phyloP scores from a whole-genome alignment of 2,797 vertebrate genomes.

The Leuciscus waleckii region DNA sequence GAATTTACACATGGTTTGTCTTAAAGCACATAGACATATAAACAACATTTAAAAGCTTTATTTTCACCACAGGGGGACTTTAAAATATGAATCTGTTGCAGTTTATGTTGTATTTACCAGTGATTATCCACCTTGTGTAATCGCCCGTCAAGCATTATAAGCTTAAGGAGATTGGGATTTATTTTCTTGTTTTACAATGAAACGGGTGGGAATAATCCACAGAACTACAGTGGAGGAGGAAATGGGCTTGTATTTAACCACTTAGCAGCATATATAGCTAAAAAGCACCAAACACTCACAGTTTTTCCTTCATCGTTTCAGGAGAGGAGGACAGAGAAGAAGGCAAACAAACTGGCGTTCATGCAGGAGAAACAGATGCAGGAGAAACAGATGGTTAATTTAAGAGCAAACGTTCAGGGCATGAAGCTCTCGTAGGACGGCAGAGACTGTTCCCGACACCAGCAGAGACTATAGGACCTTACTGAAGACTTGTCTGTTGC shows the following conservation, averaged over 20 bases:
- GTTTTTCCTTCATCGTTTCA: constrained; percentile 58
- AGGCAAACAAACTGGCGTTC: constrained; percentile 90
- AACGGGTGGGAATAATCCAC: too few species aligned
- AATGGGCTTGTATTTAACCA: neutral
- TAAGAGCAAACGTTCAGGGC: constrained; percentile 88
- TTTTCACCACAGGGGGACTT: too few species aligned
- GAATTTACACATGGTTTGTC: too few species aligned
- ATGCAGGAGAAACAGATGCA: constrained; percentile 90
- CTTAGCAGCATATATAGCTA: neutral
- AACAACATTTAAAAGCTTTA: too few species aligned
- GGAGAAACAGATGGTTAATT: constrained; percentile 88
- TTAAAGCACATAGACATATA: too few species aligned
- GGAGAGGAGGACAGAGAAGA: constrained; percentile 93
- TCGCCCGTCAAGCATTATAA: too few species aligned
- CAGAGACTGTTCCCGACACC: neutral
- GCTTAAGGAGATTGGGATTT: too few species aligned
- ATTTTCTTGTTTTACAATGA: too few species aligned
- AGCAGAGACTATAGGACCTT: neutral
- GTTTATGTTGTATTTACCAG: too few species aligned
- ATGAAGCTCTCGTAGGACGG: constrained; percentile 82
- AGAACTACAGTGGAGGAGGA: neutral
- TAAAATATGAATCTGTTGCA: too few species aligned
- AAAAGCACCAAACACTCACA: neutral
- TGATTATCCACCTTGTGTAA: too few species aligned
- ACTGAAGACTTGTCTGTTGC: neutral